Evolutionary conservation across 2,797 vertebrate genomes (phyloP).

Genomic region (Amniataba percoides): DNA sequence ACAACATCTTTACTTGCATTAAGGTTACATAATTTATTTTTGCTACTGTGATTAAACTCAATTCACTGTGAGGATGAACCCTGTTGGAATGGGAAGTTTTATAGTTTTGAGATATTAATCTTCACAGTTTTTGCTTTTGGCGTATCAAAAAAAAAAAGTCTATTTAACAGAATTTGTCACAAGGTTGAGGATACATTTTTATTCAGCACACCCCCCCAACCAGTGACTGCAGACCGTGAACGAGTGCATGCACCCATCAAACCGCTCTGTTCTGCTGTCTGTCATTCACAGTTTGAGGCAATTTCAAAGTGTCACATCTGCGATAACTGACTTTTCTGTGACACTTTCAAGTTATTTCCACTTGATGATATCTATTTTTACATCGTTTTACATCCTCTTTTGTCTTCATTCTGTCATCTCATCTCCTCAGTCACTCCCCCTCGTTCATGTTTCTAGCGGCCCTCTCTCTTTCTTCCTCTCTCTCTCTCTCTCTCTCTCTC

Average conservation of each 20-base stretch:
- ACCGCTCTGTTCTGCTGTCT: slow-evolving; percentile 44
- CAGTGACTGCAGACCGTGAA: slow-evolving; percentile 30
- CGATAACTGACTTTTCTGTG: slow-evolving; percentile 40
- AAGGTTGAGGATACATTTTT: slow-evolving; percentile 16
- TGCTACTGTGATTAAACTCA: neutral
- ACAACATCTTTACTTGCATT: neutral
- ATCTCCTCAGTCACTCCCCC: slow-evolving; percentile 20
- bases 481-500: too few relatives aligned
- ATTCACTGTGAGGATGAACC: neutral
- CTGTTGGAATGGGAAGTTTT: neutral
- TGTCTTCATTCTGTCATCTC: slow-evolving; percentile 29
- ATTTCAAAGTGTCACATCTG: slow-evolving; percentile 39
- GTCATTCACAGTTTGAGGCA: slow-evolving; percentile 49
- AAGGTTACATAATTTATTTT: neutral
- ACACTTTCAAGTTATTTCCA: slow-evolving; percentile 42
- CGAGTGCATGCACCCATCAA: slow-evolving; percentile 19
- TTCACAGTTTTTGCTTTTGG: neutral
- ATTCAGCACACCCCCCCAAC: slow-evolving; percentile 10
- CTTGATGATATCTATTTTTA: slow-evolving; percentile 43
- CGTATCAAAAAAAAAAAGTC: neutral
- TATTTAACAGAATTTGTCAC: slow-evolving; percentile 1
- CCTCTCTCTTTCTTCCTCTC: slow-evolving; percentile 7
- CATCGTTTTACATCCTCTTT: slow-evolving; percentile 9
- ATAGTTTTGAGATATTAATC: neutral
- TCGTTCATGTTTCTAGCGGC: neutral